Conservation (phyloP, 2,888 invertebrate genomes). For the Chrysolina haemoptera region DNA sequence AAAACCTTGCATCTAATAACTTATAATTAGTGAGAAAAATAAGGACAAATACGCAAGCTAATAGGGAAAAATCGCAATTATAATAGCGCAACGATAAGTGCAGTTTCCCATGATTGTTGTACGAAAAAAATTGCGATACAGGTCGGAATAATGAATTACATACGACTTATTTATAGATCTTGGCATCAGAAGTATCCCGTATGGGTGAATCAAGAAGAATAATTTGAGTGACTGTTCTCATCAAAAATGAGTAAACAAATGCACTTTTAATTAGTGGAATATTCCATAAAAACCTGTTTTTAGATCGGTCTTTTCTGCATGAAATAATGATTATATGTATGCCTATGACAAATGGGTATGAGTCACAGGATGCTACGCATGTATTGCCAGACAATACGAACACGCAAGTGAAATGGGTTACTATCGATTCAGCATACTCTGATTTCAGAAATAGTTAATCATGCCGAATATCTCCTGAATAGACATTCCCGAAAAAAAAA, state of each 20-base stretch:
- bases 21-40: conserved; percentile 25
- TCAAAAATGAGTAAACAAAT: neutral
- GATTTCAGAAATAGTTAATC: too few species aligned
- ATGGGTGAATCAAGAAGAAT: neutral
- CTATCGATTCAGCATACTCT: too few species aligned
- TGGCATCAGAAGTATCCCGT: neutral
- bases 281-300: neutral
- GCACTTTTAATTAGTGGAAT: neutral
- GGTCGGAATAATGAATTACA: neutral
- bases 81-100: conserved; percentile 5
- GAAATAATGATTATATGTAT: neutral
- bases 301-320: neutral
- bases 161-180: conserved; percentile 3
- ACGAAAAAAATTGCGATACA: conserved; percentile 6
- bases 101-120: conserved; percentile 23
- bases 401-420: neutral
- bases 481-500: too few species aligned
- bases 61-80: conserved; percentile 11
- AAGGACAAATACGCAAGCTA: conserved; percentile 25
- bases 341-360: neutral
- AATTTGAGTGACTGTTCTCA: neutral
- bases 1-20: conserved; percentile 27
- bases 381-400: neutral
- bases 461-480: too few species aligned
- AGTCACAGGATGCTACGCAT: neutral